Percentiles rank a stretch among this genome's conserved stretches.
These are phyloP conservation scores for Macrosteles quadrilineatus DNA, from an alignment of 1,140 invertebrate species.

Conservation along the genomic window DNA sequence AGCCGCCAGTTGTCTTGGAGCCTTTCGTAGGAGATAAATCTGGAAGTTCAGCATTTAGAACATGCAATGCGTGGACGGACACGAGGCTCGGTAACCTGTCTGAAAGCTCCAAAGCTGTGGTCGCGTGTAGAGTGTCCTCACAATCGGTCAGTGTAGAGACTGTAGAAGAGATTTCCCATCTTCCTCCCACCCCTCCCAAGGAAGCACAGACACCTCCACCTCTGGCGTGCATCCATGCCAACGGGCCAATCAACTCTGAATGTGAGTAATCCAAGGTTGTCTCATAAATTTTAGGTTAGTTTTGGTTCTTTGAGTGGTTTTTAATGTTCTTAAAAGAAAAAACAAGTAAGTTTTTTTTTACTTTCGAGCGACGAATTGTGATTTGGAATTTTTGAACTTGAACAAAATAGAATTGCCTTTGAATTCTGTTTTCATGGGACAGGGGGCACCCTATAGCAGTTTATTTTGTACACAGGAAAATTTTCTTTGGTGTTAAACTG, in stretches of 20 bases:
- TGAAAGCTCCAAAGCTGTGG: not conserved
- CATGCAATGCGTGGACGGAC: not conserved
- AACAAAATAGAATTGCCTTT: too few relatives aligned
- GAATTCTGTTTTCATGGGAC: too few relatives aligned
- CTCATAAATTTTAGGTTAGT: too few relatives aligned
- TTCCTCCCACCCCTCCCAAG: conserved; percentile 11
- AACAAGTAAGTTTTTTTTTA: too few relatives aligned
- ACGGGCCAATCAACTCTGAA: not conserved
- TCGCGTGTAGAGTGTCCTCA: not conserved
- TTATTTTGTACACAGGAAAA: too few relatives aligned
- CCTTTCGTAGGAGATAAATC: not conserved
- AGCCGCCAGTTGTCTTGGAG: not conserved
- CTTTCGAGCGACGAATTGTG: too few relatives aligned
- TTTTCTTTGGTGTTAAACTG: too few relatives aligned
- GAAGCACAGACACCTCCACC: conserved; percentile 5
- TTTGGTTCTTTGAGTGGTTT: too few relatives aligned
- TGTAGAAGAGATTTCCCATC: not conserved
- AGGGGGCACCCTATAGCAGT: too few relatives aligned
- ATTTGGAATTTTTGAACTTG: too few relatives aligned
- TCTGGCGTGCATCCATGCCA: not conserved
- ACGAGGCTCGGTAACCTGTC: not conserved
- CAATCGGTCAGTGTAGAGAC: not conserved
- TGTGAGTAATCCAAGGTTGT: too few relatives aligned
- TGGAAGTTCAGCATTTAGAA: conserved; percentile 4
- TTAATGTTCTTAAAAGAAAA: too few relatives aligned